Evolutionary conservation across 2,113 vertebrate genomes (phyloP).

Genomic region (Onychostoma macrolepis): DNA sequence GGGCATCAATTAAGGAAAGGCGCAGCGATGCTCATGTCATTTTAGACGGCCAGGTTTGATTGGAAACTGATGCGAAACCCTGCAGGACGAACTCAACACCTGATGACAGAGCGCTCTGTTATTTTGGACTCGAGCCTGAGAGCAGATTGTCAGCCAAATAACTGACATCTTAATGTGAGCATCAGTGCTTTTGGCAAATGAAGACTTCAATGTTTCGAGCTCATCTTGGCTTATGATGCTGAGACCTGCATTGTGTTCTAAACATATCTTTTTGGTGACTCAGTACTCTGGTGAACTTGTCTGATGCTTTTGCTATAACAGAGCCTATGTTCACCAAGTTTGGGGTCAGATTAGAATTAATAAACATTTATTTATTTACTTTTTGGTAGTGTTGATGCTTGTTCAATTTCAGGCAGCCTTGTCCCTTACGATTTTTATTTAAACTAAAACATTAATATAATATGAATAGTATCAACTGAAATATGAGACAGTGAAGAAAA

Average conservation of each 20-base stretch:
- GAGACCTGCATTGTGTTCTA: background rate
- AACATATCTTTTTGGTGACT: background rate
- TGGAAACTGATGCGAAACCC: background rate
- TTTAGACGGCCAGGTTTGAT: background rate
- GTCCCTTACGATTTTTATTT: too few species aligned
- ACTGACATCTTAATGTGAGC: constrained; percentile 25
- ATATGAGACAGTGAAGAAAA: too few species aligned
- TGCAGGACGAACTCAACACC: constrained; percentile 18
- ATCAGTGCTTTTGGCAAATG: constrained; percentile 28
- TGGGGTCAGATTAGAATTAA: too few species aligned
- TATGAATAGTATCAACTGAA: too few species aligned
- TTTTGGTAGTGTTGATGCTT: too few species aligned
- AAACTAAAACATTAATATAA: too few species aligned
- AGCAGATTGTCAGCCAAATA: constrained; percentile 49
- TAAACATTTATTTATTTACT: too few species aligned
- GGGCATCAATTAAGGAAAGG: constrained; percentile 12
- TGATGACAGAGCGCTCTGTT: constrained; percentile 25
- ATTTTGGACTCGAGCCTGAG: constrained; percentile 24
- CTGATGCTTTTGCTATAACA: constrained; percentile 22
- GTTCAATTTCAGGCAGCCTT: too few species aligned
- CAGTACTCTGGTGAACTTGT: background rate
- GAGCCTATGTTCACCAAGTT: constrained; percentile 11
- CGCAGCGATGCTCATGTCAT: background rate
- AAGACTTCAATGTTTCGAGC: background rate
- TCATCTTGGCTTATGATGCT: constrained; percentile 17